A percentile compares a stretch with the other conserved stretches of the same genome.
phyloP scores from a whole-genome alignment of 1,140 invertebrate genomes.

The Drosophila tani region DNA sequence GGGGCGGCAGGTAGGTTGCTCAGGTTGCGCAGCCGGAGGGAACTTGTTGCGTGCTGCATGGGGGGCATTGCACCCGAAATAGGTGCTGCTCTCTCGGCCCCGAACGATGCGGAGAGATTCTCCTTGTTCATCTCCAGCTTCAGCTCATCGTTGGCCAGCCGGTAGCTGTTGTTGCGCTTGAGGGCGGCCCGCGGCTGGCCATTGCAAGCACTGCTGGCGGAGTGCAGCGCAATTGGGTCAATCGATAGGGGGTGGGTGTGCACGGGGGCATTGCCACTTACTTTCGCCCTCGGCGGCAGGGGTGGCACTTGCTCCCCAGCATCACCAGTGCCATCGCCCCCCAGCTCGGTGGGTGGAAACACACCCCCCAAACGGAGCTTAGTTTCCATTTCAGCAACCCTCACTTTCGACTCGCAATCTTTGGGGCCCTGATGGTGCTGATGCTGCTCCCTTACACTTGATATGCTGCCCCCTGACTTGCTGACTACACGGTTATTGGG shows the following conservation, averaged over 20 bases:
- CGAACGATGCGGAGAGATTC: constrained; percentile 49
- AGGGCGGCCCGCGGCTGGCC: constrained; percentile 83
- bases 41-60: constrained; percentile 74
- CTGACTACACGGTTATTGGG: constrained; percentile 56
- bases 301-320: constrained; percentile 40
- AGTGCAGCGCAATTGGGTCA: constrained; percentile 83
- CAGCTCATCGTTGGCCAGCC: constrained; percentile 89
- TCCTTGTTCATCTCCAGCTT: constrained; percentile 82
- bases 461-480: constrained; percentile 74
- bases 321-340: constrained; percentile 3
- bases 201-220: constrained; percentile 49
- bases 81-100: constrained; percentile 9
- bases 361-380: constrained; percentile 40
- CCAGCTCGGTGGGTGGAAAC: neutral
- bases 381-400: constrained; percentile 63
- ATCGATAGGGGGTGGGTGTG: constrained; percentile 64
- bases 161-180: constrained; percentile 94
- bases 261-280: constrained; percentile 47
- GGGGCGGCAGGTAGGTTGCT: constrained; percentile 29
- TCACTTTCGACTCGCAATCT: constrained; percentile 55
- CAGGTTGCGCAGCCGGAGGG: constrained; percentile 54
- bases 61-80: constrained; percentile 65
- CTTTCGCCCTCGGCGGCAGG: constrained; percentile 73
- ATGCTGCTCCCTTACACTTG: constrained; percentile 65
- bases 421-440: constrained; percentile 32